phyloP scores from a whole-genome alignment of 2,113 vertebrate genomes.

The Leptodactylus fuscus region DNA sequence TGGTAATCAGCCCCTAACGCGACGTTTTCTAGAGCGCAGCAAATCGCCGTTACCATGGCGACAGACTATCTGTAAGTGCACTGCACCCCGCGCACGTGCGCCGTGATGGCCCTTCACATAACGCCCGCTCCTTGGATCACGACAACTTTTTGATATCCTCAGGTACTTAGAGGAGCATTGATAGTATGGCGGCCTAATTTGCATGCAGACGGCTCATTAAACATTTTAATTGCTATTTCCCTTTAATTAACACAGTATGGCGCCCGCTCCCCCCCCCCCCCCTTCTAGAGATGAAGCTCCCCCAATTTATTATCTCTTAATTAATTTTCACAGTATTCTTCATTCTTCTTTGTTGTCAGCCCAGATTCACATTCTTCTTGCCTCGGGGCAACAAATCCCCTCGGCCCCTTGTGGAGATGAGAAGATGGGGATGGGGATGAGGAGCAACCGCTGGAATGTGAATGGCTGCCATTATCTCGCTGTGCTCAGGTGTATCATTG shows the following conservation, averaged over 20 bases:
- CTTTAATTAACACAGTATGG: conserved; percentile 35
- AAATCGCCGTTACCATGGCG: no score
- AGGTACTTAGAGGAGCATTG: not conserved
- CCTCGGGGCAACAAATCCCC: not conserved
- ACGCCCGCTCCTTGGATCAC: not conserved
- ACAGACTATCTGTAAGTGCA: no score
- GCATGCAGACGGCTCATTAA: conserved; percentile 22
- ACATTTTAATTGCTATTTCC: conserved; percentile 23
- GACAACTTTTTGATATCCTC: not conserved
- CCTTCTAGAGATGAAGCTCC: conserved; percentile 1
- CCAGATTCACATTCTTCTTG: not conserved
- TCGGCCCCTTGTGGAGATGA: not conserved
- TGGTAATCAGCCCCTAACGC: not conserved
- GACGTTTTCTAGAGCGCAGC: not conserved
- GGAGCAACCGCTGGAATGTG: not conserved
- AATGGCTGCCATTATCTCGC: not conserved
- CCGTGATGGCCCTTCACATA: not conserved
- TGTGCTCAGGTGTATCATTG: not conserved
- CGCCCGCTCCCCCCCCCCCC: no score
- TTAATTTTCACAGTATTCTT: conserved; percentile 26
- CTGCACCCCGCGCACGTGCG: no score
- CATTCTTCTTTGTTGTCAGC: conserved; percentile 16
- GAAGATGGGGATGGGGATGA: not conserved
- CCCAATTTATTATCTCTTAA: conserved; percentile 30
- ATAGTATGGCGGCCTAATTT: not conserved